Conservation (phyloP, 1,140 invertebrate genomes). For the Macrocentrus cingulum region DNA sequence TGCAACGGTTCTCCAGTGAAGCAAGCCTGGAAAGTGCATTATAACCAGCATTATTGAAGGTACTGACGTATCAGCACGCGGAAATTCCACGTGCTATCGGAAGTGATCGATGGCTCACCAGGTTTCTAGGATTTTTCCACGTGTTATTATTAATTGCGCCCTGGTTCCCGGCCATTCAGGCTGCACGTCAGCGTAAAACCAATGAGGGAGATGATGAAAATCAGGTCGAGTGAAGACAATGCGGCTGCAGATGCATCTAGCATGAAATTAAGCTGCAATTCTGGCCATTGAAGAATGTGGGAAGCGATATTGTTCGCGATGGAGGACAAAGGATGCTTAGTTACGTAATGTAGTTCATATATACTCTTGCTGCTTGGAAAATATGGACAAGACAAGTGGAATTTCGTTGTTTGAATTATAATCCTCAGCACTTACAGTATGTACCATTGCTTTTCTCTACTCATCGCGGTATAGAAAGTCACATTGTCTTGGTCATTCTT, state of each 20-base stretch:
- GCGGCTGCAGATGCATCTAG: not conserved
- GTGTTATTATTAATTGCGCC: not conserved
- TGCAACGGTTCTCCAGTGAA: constrained; percentile 21
- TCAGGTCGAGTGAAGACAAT: constrained; percentile 19
- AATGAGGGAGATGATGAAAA: constrained; percentile 9
- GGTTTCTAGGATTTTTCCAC: not conserved
- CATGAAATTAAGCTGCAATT: constrained; percentile 1
- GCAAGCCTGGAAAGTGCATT: constrained; percentile 17
- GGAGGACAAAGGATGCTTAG: not conserved
- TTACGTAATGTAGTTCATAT: no score
- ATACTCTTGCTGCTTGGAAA: no score
- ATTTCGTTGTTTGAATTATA: no score
- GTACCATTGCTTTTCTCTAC: no score
- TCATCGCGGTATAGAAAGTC: no score
- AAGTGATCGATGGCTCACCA: not conserved
- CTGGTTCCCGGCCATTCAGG: not conserved
- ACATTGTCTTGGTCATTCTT: no score
- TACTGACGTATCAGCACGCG: constrained; percentile 8
- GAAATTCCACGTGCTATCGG: constrained; percentile 14
- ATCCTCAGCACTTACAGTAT: no score
- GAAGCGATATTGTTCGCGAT: not conserved
- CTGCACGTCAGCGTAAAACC: not conserved
- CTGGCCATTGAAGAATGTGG: not conserved
- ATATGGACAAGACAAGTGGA: no score
- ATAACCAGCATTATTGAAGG: constrained; percentile 16